Evolutionary conservation across 2,888 invertebrate species (phyloP), one percentile per base, ranked within the genome.

Genomic region (Halocaridina rubra): DNA sequence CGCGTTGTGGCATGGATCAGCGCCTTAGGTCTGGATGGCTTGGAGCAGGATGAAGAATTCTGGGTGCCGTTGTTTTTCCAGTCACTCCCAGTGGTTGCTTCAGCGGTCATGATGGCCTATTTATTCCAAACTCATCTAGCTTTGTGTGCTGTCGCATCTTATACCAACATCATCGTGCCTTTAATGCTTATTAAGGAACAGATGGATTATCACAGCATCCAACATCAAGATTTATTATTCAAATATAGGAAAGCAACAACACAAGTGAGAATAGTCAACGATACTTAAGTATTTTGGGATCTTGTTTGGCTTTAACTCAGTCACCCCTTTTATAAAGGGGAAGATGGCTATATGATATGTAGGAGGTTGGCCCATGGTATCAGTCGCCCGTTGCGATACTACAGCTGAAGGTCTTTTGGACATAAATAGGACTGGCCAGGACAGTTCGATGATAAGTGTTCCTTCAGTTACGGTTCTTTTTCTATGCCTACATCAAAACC

Each of bases 31-130:
- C 33, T 80, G 39, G 61, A 59, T 0, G 1, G 59, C 3, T 22
- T 77, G 33, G 81, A 77, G 76, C 76, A 81, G 59, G 81, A 71
- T 57, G 81, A 81, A 29, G 81, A 76, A 24, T 77, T 81, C 57
- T 81, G 81, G 81, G 77, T 81, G 27, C 75, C 75, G 0, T 5
- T 75, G 33, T 8, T 22, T 22, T 19, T 67, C 22, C 27, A 33
- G 27, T 24, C 57, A 32, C 22, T 46, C 7, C 69, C 81, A 4
- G 19, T 76, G 57, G 69, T 33, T 8, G 71, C 33, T 46, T 76
- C 81, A 3, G 24, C 33, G 19, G 30, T 13, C 30, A 16, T 69
- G 57, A 61, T 24, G 39, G 74, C 33, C 61, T 29, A 2, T 0
- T 24, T 27, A 29, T 39, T n/a, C 30, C 53, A 67, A 10, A 53